phyloP scores from a whole-genome alignment of 1,140 invertebrate genomes.

The Megalonaias nervosa region DNA sequence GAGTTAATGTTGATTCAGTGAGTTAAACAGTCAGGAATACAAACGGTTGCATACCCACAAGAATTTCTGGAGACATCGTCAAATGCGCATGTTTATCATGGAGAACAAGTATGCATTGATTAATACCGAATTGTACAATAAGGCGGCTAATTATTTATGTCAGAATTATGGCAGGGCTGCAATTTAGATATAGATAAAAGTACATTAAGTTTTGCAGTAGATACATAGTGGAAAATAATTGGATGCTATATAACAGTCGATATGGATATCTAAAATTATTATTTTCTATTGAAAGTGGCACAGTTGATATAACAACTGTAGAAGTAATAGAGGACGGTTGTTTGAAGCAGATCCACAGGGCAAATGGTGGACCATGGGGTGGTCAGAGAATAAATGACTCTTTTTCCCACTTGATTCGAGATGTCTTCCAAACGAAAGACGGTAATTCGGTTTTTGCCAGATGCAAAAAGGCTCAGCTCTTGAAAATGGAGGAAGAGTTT shows the following conservation, averaged over 20 bases:
- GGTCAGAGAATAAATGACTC: conserved; percentile 29
- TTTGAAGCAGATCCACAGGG: conserved; percentile 5
- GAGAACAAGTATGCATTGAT: too few relatives aligned
- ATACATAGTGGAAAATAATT: not conserved
- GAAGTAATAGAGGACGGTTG: conserved; percentile 9
- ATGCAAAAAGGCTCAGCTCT: not conserved
- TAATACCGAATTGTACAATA: too few relatives aligned
- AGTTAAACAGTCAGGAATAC: too few relatives aligned
- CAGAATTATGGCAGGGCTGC: too few relatives aligned
- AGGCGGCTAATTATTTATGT: too few relatives aligned
- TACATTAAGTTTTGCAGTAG: not conserved
- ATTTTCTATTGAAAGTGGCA: conserved; percentile 13
- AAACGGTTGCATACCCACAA: too few relatives aligned
- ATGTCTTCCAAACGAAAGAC: conserved; percentile 10
- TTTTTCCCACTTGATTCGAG: conserved; percentile 19
- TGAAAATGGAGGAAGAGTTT: conserved; percentile 30
- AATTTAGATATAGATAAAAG: too few relatives aligned
- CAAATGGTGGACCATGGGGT: conserved; percentile 2
- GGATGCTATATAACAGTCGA: too few relatives aligned
- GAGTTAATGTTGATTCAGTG: too few relatives aligned
- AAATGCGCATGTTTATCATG: too few relatives aligned
- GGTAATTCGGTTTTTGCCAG: conserved; percentile 5
- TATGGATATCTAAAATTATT: too few relatives aligned
- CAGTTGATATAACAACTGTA: conserved; percentile 21
- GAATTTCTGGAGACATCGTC: too few relatives aligned